Percentiles rank a stretch among this genome's conserved stretches.
Evolutionary conservation across 2,888 invertebrate species (phyloP).

Genomic region (Pachycephus smyrnensis): DNA sequence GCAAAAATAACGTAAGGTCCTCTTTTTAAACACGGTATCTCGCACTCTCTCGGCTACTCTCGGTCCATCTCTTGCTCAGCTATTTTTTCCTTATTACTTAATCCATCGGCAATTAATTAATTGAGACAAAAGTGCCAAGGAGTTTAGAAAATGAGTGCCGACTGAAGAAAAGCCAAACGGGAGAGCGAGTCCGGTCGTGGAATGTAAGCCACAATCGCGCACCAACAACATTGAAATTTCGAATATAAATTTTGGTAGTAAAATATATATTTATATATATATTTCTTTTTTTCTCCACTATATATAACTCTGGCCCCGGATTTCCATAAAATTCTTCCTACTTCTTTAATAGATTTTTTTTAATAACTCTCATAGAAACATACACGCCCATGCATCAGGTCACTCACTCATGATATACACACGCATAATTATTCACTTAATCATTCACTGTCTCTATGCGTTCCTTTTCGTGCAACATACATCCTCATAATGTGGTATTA

Average conservation of each 20-base stretch:
- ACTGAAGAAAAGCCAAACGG: conserved; percentile 2
- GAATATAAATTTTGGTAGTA: conserved; percentile 66
- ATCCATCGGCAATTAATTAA: conserved; percentile 9
- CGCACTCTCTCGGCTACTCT: neutral
- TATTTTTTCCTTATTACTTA: conserved; percentile 29
- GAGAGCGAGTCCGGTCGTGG: conserved; percentile 49
- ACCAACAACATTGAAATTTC: conserved; percentile 64
- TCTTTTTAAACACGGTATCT: neutral
- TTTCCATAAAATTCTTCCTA: conserved; percentile 53
- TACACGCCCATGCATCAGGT: neutral
- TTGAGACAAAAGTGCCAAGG: conserved; percentile 12
- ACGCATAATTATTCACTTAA: neutral
- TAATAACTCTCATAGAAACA: conserved; percentile 16
- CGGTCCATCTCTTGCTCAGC: neutral
- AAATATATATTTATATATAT: conserved; percentile 60
- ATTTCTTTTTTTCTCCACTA: conserved; percentile 37
- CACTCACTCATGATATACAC: neutral
- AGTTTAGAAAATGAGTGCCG: conserved; percentile 10
- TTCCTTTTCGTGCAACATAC: neutral
- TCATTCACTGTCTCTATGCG: conserved; percentile 13
- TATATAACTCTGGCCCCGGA: conserved; percentile 61
- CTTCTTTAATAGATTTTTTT: conserved; percentile 32
- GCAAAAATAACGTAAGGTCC: neutral
- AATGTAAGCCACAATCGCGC: conserved; percentile 64
- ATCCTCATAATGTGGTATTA: conserved; percentile 20